These are phyloP conservation scores for Sphaerophoria taeniata DNA, from an alignment of 2,888 invertebrate species.

Conservation along the genomic window DNA sequence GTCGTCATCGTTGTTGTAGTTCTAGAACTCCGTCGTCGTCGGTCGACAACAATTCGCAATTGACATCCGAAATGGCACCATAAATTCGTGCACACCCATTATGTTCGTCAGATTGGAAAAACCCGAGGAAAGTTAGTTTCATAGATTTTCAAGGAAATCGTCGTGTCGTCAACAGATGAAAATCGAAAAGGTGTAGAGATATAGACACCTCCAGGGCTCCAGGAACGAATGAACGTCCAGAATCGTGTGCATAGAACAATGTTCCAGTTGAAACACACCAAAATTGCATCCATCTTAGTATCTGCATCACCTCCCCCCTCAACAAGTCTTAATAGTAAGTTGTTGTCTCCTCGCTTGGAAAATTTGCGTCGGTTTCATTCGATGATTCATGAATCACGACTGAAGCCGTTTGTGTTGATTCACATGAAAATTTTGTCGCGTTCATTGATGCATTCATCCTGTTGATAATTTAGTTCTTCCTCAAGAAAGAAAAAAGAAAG, in stretches of 20 bases:
- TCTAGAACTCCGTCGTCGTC: not conserved
- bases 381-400: constrained; percentile 33
- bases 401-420: constrained; percentile 26
- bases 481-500: not conserved
- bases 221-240: constrained; percentile 22
- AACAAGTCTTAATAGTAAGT: not conserved
- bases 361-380: constrained; percentile 33
- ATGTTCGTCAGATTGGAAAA: constrained; percentile 51
- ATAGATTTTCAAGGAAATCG: constrained; percentile 13
- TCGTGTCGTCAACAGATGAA: too few species aligned
- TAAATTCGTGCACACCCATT: constrained; percentile 49
- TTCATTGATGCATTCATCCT: not conserved
- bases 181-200: not conserved
- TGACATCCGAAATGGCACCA: constrained; percentile 67
- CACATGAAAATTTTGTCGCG: constrained; percentile 40
- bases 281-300: constrained; percentile 37
- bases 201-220: not conserved
- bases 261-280: constrained; percentile 38
- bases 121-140: constrained; percentile 33
- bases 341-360: not conserved
- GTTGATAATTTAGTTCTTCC: not conserved
- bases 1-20: not conserved
- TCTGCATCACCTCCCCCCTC: not conserved
- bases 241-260: not conserved
- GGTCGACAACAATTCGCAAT: constrained; percentile 60